Evolutionary conservation across 1,140 invertebrate species (phyloP), one percentile per base, ranked within the genome.

Genomic region (Armadillidium nasatum): DNA sequence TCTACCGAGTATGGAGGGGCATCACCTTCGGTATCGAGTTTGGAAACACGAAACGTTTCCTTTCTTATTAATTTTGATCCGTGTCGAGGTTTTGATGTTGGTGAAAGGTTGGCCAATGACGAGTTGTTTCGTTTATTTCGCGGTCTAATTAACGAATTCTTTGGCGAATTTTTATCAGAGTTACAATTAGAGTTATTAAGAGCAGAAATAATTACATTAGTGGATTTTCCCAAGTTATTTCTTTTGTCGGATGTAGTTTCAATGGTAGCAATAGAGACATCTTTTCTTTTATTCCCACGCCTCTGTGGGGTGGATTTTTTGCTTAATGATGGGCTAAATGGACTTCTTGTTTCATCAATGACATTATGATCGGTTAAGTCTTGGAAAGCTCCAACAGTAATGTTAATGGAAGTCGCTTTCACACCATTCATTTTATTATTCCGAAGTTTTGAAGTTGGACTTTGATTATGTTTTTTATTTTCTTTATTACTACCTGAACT

Each of bases 401-500:
- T 75, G 43, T 54, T 75, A 15, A 75, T 75, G 13, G 73, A 60
- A 0, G 73, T 75, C 10, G 73, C 73, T 68, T 75, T 75, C 1
- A 68, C 23, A 13, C 44, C 60, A n/a, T 68, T 66, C 22, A n/a
- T 22, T 21, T 19, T 33, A 23, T 33, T 66, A 21, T 43, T 10
- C 7, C 46, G 54, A 13, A 68, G 43, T 60, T 19, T 19, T 19
- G 11, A 13, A 3, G 19, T 60, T 13, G 11, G 50, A 60, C 11
- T 19, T 7, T 54, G 54, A 21, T 54, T n/a, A 11, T 75, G 50
- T 68, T 75, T 75, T 11, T 75, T 75, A 33, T 75, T 75, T 19
- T 75, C 73, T 67, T 75, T 75, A 19, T 75, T 75, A 44, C 73
- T 75, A 44, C 23, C 73, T 22, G 71, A 72, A 45, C 71, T 72